Conservation (phyloP, 2,113 vertebrate genomes). For the Marcusenius ussheri region DNA sequence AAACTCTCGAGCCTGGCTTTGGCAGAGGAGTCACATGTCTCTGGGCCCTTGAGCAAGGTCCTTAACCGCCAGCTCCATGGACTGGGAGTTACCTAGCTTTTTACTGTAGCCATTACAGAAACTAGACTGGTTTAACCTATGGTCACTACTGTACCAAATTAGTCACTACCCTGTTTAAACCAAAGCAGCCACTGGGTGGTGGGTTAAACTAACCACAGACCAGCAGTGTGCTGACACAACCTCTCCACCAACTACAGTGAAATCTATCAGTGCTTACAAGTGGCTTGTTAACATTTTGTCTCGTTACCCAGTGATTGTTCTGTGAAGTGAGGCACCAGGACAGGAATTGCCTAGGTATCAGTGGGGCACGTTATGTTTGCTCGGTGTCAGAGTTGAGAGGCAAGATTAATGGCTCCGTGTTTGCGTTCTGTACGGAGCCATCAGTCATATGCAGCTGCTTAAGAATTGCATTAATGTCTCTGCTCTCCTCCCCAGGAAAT, state of each 20-base stretch:
- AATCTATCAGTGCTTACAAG: conserved; percentile 10
- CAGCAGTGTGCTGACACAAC: neutral
- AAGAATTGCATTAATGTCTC: conserved; percentile 47
- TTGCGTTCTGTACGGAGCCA: conserved; percentile 30
- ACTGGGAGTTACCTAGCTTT: neutral
- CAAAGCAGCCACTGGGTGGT: neutral
- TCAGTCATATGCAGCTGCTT: conserved; percentile 49
- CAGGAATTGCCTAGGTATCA: conserved; percentile 18
- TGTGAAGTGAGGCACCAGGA: conserved; percentile 15
- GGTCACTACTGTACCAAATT: neutral
- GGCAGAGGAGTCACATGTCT: neutral
- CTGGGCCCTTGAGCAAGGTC: neutral
- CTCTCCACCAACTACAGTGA: neutral
- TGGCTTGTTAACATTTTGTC: conserved; percentile 27
- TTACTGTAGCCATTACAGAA: neutral
- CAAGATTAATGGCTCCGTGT: conserved; percentile 51
- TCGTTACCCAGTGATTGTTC: neutral
- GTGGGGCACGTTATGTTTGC: conserved; percentile 45
- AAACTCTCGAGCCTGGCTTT: neutral
- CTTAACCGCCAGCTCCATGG: neutral
- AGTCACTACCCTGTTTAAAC: neutral
- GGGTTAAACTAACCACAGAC: neutral
- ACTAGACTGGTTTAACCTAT: neutral
- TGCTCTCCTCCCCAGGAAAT: conserved; percentile 65
- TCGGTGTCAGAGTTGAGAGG: conserved; percentile 29